These are phyloP conservation scores for Pempheris klunzingeri DNA, from an alignment of 2,797 vertebrate species.

Conservation along the genomic window DNA sequence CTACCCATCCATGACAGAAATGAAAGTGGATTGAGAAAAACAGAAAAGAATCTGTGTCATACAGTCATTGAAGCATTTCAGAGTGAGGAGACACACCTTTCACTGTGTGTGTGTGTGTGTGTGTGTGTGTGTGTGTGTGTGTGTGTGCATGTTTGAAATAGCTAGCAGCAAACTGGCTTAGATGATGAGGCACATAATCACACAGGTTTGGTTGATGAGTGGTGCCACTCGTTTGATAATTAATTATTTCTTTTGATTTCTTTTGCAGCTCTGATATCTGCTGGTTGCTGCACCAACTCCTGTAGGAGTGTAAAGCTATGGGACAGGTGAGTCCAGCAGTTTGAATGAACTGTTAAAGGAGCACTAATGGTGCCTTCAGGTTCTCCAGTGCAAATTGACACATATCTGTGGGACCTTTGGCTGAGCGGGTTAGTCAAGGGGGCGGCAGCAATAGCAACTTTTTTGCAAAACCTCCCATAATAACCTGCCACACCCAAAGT, in stretches of 20 bases:
- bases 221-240: neutral
- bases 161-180: neutral
- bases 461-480: no score
- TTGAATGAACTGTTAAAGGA: no score
- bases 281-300: conserved; percentile 79
- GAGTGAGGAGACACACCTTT: conserved; percentile 12
- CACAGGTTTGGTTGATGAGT: neutral
- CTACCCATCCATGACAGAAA: conserved; percentile 13
- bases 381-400: no score
- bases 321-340: conserved; percentile 81
- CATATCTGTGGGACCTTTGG: no score
- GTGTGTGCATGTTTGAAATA: conserved; percentile 9
- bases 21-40: conserved; percentile 4
- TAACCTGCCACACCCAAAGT: no score
- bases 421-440: no score
- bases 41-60: conserved; percentile 1
- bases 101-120: neutral
- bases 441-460: no score
- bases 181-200: neutral
- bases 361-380: no score
- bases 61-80: conserved; percentile 1
- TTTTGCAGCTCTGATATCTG: conserved; percentile 77
- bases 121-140: neutral
- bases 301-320: conserved; percentile 77
- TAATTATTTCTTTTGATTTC: conserved; percentile 27